Base-by-base conservation (phyloP, 2,888 invertebrate species). In the Drosophila robusta region DNA sequence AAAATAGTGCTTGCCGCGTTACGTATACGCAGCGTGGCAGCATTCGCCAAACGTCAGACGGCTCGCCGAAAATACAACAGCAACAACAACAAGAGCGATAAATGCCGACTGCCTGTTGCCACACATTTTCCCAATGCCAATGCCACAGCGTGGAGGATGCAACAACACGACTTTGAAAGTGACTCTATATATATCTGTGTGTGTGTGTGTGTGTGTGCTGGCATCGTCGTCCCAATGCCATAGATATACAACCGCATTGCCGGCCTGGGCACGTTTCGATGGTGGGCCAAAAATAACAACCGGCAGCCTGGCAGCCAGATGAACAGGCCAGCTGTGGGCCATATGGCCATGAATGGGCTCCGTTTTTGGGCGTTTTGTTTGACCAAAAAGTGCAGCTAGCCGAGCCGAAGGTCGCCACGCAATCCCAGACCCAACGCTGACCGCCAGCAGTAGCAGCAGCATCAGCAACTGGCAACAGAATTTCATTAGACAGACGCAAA, bases 101-200 rank as follows among this genome's bases (percentile, higher is more conserved):
- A 52, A 45, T 32, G 61, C 26, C 36, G 61, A 56, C 56, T 71
- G 86, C 67, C 86, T 79, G 75, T 62, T 87, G 87, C 87, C 89
- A 85, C 84, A 89, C 67, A 29, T 89, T 80, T 78, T 68, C 56
- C 75, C 84, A 85, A 85, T 85, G 84, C 89, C 84, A 85, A 84
- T 89, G 84, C 87, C 89, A 75, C 78, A 69, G 46, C 60, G 58
- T 56, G 62, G 73, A 71, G 78, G 68, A 87, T 75, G 85, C 78
- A 69, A 56, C 60, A 65, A 54, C 80, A 65, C 67, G 66, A 75
- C 73, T 64, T 46, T 60, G 61, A 70, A 47, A 74, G 75, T 65
- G 50, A 73, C 60, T 58, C 50, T 44, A 29, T 44, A 4, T 41
- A 18, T 29, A 1, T 54, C 24, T 52, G 8, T 34, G 9, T 34